phyloP scores from a whole-genome alignment of 2,888 invertebrate genomes.

The Psylliodes chrysocephalus region DNA sequence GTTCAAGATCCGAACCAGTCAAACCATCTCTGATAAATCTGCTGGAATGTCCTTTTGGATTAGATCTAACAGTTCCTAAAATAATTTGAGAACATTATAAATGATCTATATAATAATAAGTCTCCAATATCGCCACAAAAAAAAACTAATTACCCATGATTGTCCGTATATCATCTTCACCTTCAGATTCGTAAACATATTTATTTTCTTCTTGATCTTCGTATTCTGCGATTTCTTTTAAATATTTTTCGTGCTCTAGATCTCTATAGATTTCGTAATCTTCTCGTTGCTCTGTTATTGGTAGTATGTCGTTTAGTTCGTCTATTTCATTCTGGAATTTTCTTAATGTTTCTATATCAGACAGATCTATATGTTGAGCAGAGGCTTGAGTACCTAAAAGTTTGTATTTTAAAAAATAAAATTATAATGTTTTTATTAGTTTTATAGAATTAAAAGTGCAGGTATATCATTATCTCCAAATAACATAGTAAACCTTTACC shows the following conservation, averaged over 20 bases:
- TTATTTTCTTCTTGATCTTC: not conserved
- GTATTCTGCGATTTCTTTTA: constrained; percentile 34
- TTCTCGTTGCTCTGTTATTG: constrained; percentile 39
- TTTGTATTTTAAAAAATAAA: no score
- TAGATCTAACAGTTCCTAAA: not conserved
- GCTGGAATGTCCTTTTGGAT: not conserved
- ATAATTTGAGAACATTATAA: not conserved
- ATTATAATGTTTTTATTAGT: no score
- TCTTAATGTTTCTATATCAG: constrained; percentile 19
- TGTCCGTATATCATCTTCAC: not conserved
- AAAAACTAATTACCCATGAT: not conserved
- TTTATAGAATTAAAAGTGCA: no score
- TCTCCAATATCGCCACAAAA: not conserved
- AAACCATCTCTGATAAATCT: not conserved
- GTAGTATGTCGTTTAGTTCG: constrained; percentile 15
- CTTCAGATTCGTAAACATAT: not conserved
- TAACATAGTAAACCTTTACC: no score
- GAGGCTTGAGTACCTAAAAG: constrained; percentile 5
- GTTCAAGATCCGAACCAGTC: not conserved
- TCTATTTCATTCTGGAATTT: constrained; percentile 21
- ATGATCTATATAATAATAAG: not conserved
- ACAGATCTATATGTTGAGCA: not conserved
- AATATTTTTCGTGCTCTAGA: constrained; percentile 29
- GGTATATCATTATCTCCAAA: no score
- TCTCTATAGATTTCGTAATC: constrained; percentile 41